These are phyloP conservation scores for Seladonia tumulorum DNA, from an alignment of 2,888 invertebrate species.

Conservation along the genomic window DNA sequence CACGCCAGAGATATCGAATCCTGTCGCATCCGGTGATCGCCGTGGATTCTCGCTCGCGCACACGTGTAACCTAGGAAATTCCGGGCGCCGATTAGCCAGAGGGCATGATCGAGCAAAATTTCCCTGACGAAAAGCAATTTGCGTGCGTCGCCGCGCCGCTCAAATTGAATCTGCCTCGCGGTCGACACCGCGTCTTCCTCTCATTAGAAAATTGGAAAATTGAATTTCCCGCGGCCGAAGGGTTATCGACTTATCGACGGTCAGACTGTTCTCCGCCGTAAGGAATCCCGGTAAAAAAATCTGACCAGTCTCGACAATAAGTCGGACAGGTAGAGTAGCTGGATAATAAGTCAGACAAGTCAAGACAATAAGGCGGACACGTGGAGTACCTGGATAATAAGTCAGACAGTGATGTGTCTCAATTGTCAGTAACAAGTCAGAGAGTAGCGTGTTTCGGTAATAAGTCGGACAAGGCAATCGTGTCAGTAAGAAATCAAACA, in stretches of 20 bases:
- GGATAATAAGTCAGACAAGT: too few species aligned
- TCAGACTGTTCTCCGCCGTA: background rate
- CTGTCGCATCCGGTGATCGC: slow-evolving; percentile 32
- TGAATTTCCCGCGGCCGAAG: background rate
- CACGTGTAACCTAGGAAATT: background rate
- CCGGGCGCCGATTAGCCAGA: slow-evolving; percentile 5
- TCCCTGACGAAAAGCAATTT: slow-evolving; percentile 6
- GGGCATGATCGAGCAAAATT: slow-evolving; percentile 14
- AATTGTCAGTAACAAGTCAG: too few species aligned
- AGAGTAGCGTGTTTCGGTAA: too few species aligned
- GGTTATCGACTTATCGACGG: background rate
- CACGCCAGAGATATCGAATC: slow-evolving; percentile 36
- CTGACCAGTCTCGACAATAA: background rate
- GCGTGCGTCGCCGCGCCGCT: background rate
- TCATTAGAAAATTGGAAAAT: background rate
- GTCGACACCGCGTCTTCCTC: background rate
- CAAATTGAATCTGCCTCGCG: background rate
- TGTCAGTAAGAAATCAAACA: too few species aligned
- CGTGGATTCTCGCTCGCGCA: background rate
- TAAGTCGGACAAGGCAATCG: too few species aligned
- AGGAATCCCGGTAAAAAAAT: background rate
- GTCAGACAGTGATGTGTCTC: too few species aligned
- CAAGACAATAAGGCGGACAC: background rate
- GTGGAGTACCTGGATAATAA: background rate
- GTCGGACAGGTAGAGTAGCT: background rate